Conservation (phyloP, 2,888 invertebrate genomes). For the Meloe dianella region DNA sequence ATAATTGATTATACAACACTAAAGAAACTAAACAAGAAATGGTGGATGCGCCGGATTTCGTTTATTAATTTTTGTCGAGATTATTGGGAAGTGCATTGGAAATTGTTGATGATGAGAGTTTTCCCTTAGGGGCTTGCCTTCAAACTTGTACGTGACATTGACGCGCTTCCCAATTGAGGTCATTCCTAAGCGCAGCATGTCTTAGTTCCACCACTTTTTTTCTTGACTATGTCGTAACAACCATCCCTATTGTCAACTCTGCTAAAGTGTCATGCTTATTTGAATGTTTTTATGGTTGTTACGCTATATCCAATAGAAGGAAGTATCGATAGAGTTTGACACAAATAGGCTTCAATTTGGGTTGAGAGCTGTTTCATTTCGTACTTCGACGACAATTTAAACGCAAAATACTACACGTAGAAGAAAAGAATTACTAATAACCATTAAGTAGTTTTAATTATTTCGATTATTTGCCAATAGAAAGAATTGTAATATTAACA, state of each 20-base stretch:
- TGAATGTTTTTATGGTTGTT: conserved; percentile 39
- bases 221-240: conserved; percentile 21
- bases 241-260: conserved; percentile 33
- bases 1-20: neutral
- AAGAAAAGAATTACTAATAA: neutral
- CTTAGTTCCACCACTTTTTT: conserved; percentile 39
- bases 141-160: conserved; percentile 54
- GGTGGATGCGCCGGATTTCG: conserved; percentile 4
- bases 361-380: conserved; percentile 30
- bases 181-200: conserved; percentile 55
- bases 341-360: conserved; percentile 25
- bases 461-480: too few relatives aligned
- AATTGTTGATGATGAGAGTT: neutral
- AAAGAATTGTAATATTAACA: too few relatives aligned
- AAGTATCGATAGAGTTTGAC: conserved; percentile 24
- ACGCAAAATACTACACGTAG: neutral
- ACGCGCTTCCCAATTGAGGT: conserved; percentile 51
- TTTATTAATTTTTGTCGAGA: neutral
- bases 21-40: neutral
- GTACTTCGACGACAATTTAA: neutral
- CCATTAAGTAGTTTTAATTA: too few relatives aligned
- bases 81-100: neutral
- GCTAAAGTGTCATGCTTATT: conserved; percentile 40
- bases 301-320: conserved; percentile 21
- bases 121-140: conserved; percentile 47